Evolutionary conservation across 1,140 invertebrate genomes (phyloP).

Genomic region (Hydropsyche tenuis): DNA sequence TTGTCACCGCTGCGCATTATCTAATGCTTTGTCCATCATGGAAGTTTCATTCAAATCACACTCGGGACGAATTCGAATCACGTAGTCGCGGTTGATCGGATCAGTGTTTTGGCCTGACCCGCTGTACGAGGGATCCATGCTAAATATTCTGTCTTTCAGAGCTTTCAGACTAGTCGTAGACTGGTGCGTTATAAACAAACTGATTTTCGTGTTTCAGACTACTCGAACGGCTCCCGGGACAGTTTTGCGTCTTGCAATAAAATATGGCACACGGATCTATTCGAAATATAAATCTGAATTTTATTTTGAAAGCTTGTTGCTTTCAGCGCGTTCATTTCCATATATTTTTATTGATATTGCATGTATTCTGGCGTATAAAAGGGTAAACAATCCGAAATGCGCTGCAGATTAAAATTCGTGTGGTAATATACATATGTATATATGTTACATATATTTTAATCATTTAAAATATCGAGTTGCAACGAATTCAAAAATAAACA

Average conservation of each 20-base stretch:
- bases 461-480: no score
- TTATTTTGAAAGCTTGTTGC: conserved; percentile 19
- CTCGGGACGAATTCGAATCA: conserved; percentile 24
- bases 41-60: conserved; percentile 30
- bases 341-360: conserved; percentile 20
- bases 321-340: conserved; percentile 1
- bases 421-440: not conserved
- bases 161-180: not conserved
- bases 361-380: not conserved
- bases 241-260: not conserved
- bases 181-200: not conserved
- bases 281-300: not conserved
- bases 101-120: conserved; percentile 32
- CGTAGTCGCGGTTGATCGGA: conserved; percentile 34
- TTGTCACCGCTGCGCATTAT: conserved; percentile 8
- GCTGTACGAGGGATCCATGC: conserved; percentile 25
- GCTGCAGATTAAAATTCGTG: not conserved
- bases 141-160: conserved; percentile 22
- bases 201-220: conserved; percentile 2
- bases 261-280: not conserved
- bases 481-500: no score
- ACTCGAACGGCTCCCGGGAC: not conserved
- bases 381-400: not conserved
- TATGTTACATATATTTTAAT: no score
- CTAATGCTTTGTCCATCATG: conserved; percentile 25